Conservation (phyloP, 2,888 invertebrate species). For the Galeopsomyia nigrocyanea region DNA sequence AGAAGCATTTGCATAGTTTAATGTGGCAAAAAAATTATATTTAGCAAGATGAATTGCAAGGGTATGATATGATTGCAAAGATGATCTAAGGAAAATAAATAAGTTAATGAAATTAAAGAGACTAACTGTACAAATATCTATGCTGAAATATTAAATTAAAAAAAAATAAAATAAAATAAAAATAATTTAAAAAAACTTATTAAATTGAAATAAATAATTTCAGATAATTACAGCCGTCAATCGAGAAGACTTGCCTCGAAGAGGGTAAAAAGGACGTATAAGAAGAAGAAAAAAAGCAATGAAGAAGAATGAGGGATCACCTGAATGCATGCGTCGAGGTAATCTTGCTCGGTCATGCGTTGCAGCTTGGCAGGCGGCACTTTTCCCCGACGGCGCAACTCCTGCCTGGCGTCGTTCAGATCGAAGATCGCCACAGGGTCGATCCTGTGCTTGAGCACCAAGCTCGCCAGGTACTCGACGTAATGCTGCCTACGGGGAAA, state of each 20-base stretch:
- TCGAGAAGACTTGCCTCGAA: conserved; percentile 1
- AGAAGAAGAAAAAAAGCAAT: neutral
- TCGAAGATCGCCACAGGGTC: conserved; percentile 93
- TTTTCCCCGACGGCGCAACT: conserved; percentile 87
- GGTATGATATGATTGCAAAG: no score
- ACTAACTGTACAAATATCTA: neutral
- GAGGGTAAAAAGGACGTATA: neutral
- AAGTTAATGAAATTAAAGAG: neutral
- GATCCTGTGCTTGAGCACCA: conserved; percentile 85
- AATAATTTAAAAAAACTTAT: neutral
- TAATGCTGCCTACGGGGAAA: conserved; percentile 86
- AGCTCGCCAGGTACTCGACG: conserved; percentile 93
- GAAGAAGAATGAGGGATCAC: conserved; percentile 70
- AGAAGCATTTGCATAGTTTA: no score
- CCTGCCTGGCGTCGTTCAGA: conserved; percentile 87
- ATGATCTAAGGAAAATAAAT: neutral
- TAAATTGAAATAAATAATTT: conserved; percentile 3
- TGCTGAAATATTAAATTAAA: neutral
- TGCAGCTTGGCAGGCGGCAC: conserved; percentile 85
- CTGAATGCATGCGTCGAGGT: conserved; percentile 88
- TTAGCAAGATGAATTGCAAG: no score
- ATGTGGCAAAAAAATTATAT: no score
- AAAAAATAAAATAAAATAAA: conserved; percentile 4
- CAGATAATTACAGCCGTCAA: conserved; percentile 9
- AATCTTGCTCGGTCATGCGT: conserved; percentile 87